Evolutionary conservation across 2,888 invertebrate genomes (phyloP).

Genomic region (Hyppa rectilinea): DNA sequence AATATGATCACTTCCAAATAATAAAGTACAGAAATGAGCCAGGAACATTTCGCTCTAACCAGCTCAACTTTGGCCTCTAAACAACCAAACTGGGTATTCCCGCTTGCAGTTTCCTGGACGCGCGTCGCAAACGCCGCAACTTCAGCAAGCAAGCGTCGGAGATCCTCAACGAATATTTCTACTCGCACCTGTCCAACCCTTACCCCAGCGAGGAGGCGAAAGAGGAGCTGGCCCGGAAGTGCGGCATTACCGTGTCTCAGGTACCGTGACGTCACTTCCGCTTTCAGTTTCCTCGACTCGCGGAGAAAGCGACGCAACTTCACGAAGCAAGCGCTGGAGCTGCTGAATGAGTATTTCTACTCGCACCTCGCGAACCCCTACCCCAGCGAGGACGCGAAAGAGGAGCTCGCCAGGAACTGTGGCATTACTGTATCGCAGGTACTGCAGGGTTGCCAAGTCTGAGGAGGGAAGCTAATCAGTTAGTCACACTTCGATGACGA

Average conservation of each 20-base stretch:
- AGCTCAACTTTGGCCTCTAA: constrained; percentile 80
- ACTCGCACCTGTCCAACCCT: constrained; percentile 99
- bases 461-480: too few relatives aligned
- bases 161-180: constrained; percentile 99
- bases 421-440: constrained; percentile 98
- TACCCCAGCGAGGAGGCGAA: constrained; percentile 99
- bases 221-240: constrained; percentile 99
- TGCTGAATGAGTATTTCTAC: constrained; percentile 99
- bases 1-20: constrained; percentile 35
- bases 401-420: constrained; percentile 98
- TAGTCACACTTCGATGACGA: not conserved
- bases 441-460: constrained; percentile 62
- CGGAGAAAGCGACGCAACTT: constrained; percentile 97
- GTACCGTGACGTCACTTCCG: constrained; percentile 85
- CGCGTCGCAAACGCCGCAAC: constrained; percentile 98
- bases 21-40: constrained; percentile 11
- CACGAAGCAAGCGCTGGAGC: constrained; percentile 99
- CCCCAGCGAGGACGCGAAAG: constrained; percentile 99
- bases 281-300: constrained; percentile 91
- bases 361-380: constrained; percentile 99
- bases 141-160: constrained; percentile 99
- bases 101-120: constrained; percentile 93
- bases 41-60: constrained; percentile 49
- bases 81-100: constrained; percentile 50
- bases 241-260: constrained; percentile 99